Evolutionary conservation across 2,113 vertebrate species (phyloP).

Genomic region (Mormoops blainvillei): DNA sequence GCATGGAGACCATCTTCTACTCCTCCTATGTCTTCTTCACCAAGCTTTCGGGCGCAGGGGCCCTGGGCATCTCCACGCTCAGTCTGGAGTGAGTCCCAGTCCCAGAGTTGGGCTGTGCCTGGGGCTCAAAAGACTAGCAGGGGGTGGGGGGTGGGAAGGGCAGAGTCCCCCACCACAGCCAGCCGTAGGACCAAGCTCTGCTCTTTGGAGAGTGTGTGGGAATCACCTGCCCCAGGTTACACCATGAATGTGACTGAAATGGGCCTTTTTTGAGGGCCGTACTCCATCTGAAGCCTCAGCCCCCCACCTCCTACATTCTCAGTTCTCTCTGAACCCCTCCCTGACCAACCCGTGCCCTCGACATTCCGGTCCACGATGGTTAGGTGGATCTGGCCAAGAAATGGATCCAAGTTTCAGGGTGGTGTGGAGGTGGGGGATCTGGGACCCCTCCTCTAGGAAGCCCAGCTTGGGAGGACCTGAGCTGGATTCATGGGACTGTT

Average conservation of each 20-base stretch:
- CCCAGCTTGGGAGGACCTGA: neutral
- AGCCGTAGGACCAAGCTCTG: too few species aligned
- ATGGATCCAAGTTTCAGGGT: neutral
- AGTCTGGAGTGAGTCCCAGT: conserved; percentile 93
- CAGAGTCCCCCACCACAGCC: neutral
- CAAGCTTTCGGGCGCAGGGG: conserved; percentile 91
- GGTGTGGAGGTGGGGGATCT: too few species aligned
- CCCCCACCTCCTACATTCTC: neutral
- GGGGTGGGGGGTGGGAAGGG: neutral
- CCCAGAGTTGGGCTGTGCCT: neutral
- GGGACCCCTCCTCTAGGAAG: neutral
- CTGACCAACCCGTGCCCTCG: neutral
- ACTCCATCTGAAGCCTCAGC: neutral
- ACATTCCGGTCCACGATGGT: neutral
- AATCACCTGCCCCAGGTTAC: neutral
- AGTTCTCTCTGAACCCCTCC: neutral
- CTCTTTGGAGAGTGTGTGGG: neutral
- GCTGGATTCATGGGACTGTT: neutral
- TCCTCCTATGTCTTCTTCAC: conserved; percentile 96
- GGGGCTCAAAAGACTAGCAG: neutral
- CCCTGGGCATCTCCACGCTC: conserved; percentile 93
- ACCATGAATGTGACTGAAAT: neutral
- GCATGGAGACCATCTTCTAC: conserved; percentile 97
- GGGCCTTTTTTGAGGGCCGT: neutral
- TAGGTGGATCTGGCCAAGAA: neutral